Conservation (phyloP, 1,140 invertebrate genomes). For the Pseudomyrmex gracilis region DNA sequence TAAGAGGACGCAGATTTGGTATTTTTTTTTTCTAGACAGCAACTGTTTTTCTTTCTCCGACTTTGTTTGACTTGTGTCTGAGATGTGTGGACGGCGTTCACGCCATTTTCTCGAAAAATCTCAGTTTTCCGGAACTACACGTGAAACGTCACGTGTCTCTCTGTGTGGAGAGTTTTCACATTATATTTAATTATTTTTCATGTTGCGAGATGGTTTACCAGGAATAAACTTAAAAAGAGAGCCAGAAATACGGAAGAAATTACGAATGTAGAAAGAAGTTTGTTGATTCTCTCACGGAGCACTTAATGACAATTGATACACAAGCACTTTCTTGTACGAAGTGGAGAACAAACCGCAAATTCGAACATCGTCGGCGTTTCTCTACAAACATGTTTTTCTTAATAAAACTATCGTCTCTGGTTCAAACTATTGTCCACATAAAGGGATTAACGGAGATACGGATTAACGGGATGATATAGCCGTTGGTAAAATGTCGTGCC, state of each 20-base stretch:
- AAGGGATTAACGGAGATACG: constrained; percentile 48
- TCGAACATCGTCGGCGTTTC: constrained; percentile 29
- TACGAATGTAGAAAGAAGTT: neutral
- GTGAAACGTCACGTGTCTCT: constrained; percentile 5
- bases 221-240: neutral
- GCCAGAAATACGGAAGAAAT: neutral
- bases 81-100: neutral
- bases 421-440: constrained; percentile 30
- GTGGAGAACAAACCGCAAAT: constrained; percentile 2
- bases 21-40: too few species aligned
- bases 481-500: constrained; percentile 54
- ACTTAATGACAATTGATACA: constrained; percentile 18
- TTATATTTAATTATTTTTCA: constrained; percentile 18
- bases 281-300: neutral
- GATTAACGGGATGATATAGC: constrained; percentile 55
- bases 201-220: constrained; percentile 2
- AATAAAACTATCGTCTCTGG: constrained; percentile 15
- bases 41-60: neutral
- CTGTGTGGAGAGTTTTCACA: neutral
- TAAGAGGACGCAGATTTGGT: neutral
- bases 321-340: constrained; percentile 4
- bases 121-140: constrained; percentile 12
- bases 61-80: too few species aligned
- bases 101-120: too few species aligned
- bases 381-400: constrained; percentile 14